These are phyloP conservation scores for Anastrepha obliqua DNA, from an alignment of 1,140 invertebrate genomes.

Conservation along the genomic window DNA sequence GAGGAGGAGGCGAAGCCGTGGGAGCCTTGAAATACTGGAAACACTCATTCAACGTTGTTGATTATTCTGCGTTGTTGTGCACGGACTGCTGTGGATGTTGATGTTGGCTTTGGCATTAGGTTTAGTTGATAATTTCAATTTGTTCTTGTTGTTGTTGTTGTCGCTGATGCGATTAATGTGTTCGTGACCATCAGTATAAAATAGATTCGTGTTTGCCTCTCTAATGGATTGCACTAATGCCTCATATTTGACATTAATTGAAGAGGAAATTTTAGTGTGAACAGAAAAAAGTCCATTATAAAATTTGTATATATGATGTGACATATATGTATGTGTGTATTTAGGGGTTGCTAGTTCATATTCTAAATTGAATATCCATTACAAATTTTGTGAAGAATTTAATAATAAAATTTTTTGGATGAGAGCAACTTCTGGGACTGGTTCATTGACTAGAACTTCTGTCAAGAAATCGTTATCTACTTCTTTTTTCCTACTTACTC, in stretches of 20 bases:
- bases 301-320: too few species aligned
- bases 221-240: conserved; percentile 34
- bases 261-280: background rate
- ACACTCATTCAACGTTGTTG: background rate
- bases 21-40: background rate
- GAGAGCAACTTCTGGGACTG: too few species aligned
- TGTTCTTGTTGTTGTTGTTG: background rate
- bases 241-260: conserved; percentile 15
- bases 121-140: background rate
- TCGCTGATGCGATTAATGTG: conserved; percentile 34
- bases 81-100: background rate
- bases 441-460: too few species aligned
- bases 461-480: too few species aligned
- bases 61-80: background rate
- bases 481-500: too few species aligned
- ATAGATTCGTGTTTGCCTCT: conserved; percentile 15
- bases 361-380: too few species aligned
- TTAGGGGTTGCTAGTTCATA: too few species aligned
- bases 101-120: background rate
- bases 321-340: too few species aligned
- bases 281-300: too few species aligned
- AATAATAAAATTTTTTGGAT: too few species aligned
- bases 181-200: conserved; percentile 4
- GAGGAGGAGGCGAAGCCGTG: background rate
- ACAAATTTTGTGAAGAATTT: too few species aligned